These are phyloP conservation scores for Ranitomeya imitator DNA, from an alignment of 2,113 vertebrate genomes.

Conservation along the genomic window DNA sequence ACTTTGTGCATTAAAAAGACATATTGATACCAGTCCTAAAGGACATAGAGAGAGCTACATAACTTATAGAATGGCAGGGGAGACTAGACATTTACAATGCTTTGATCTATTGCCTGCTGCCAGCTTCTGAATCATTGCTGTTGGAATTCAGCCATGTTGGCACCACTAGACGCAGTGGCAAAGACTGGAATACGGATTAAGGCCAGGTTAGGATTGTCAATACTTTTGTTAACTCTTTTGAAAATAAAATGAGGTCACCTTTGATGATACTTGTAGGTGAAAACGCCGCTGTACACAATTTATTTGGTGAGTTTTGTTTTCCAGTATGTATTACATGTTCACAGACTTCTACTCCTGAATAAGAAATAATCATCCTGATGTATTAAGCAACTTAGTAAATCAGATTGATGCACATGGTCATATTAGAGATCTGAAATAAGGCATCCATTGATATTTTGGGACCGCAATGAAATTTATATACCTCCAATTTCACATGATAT, in stretches of 20 bases:
- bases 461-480: background rate
- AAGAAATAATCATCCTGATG: background rate
- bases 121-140: constrained; percentile 30
- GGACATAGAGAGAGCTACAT: constrained; percentile 34
- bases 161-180: constrained; percentile 1
- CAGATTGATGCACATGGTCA: background rate
- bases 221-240: constrained; percentile 12
- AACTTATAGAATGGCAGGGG: constrained; percentile 22
- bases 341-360: background rate
- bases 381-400: background rate
- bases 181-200: constrained; percentile 28
- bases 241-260: constrained; percentile 31
- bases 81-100: constrained; percentile 21
- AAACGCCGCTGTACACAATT: background rate
- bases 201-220: constrained; percentile 35
- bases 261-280: background rate
- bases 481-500: too few relatives aligned
- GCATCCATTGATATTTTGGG: background rate
- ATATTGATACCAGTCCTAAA: constrained; percentile 25
- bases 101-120: constrained; percentile 36
- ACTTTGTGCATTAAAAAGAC: constrained; percentile 11
- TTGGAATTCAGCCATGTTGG: constrained; percentile 40
- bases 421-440: background rate
- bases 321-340: background rate
- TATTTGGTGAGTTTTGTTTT: background rate